Base-by-base conservation (phyloP, 1,140 invertebrate species). In the Trachymyrmex septentrionalis region DNA sequence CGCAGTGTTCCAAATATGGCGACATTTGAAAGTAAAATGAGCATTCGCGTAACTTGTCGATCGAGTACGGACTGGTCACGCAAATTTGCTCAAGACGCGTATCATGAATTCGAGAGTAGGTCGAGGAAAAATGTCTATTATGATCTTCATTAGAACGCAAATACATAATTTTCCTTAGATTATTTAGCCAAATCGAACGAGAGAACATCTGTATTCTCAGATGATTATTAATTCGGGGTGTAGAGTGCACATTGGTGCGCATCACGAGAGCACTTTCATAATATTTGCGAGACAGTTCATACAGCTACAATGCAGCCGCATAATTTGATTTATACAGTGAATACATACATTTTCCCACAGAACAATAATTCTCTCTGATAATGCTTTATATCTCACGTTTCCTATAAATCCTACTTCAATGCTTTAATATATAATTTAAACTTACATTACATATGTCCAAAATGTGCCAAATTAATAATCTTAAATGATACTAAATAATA, bases 11-110 rank as follows among this genome's bases (percentile, higher is more conserved):
- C n/a, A 80, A 80, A 80, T 80, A 69, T 69, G 14, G 9, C 6
- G 4, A 34, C 9, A 69, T 80, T 80, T 80, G 63, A 80, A 67
- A 80, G 76, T 80, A 67, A 67, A 80, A 80, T 80, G 48, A 80
- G 21, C 30, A 27, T 55, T 80, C 50, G 63, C 63, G 44, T 55
- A 80, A 69, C 30, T 61, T 14, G 48, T 67, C 44, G 66, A 67
- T 53, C 61, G n/a, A 67, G 6, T 21, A 44, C 38, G n/a, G 16
- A 80, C 6, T 5, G 6, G 30, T 34, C 6, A 7, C 30, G 30
- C 30, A 34, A 34, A 34, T 34, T 34, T 34, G 30, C 30, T 34
- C n/a, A 21, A 53, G 24, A 34, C 0, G 30, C 7, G 24, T 50
- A 16, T 4, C 30, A 30, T 30, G 73, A 48, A 48, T 63, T 48